Base-by-base conservation (phyloP, 2,888 invertebrate genomes). In the Drosophila colorata region DNA sequence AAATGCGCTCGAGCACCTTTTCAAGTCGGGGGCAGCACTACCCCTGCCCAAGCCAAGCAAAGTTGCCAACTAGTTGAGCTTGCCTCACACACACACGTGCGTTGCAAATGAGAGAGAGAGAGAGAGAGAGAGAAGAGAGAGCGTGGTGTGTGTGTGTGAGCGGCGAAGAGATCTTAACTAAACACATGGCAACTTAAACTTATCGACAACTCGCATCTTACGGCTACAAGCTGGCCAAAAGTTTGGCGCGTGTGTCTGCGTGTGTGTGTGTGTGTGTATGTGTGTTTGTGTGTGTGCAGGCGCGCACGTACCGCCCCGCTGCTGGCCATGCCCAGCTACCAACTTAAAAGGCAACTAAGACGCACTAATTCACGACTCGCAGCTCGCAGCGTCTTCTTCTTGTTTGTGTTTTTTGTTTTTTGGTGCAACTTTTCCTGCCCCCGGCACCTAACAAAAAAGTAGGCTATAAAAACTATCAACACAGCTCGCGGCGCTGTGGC, bases 391-490 rank as follows among this genome's bases (percentile, higher is more conserved):
- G 20, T 38, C 16, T 40, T 61, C 28, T 41, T 57, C 16, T 16
- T 74, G 60, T 60, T 69, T 51, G 48, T 53, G 37, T 51, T 44
- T 51, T 44, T 51, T 56, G 51, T 56, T 67, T 57, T 63, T 64
- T 57, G 44, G 20, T 52, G 46, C 44, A 46, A 28, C 33, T 35
- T 33, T 35, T 9, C 23, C 33, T 8, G 33, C 33, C 11, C 33
- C 13, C 33, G 33, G 13, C 33, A 11, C 13, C 64, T 67, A 60
- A 38, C 63, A 78, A 78, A 14, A n/a, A 82, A 82, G 78, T 82
- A 80, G 85, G 83, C 83, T 83, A 83, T 83, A 83, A 83, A 83
- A 83, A 85, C 85, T 83, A 83, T 83, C 83, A 83, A 77, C 82
- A 79, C 57, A 78, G 80, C 76, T 81, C 63, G 70, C 68, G 80